These are phyloP conservation scores for Matsumyia berberina DNA, from an alignment of 2,888 invertebrate genomes.

Conservation along the genomic window DNA sequence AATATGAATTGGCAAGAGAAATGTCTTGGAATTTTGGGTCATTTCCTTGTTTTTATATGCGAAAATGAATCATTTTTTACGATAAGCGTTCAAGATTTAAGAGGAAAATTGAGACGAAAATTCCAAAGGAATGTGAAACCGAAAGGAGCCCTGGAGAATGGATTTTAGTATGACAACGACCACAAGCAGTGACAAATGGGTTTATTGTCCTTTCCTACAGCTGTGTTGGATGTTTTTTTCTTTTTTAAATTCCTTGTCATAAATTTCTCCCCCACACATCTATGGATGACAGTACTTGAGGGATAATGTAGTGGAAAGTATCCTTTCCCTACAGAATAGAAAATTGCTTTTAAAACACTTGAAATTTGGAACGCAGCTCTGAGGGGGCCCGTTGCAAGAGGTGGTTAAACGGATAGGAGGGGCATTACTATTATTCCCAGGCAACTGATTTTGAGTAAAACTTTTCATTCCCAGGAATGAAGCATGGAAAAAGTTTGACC, in stretches of 20 bases:
- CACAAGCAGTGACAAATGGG: constrained; percentile 10
- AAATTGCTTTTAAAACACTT: no score
- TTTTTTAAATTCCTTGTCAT: not conserved
- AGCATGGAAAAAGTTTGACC: no score
- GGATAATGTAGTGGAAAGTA: no score
- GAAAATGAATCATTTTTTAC: constrained; percentile 27
- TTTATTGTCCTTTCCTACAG: constrained; percentile 7
- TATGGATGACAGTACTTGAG: no score
- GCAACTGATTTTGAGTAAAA: no score
- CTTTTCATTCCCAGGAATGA: no score
- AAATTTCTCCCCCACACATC: not conserved
- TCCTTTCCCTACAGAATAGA: no score
- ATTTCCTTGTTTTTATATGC: constrained; percentile 27
- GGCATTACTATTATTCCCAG: no score
- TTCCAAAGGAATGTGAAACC: not conserved
- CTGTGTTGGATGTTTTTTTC: not conserved
- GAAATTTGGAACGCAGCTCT: no score
- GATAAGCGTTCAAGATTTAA: constrained; percentile 22
- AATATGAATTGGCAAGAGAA: not conserved
- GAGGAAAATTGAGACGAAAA: constrained; percentile 16
- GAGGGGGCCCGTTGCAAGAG: no score
- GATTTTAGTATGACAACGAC: not conserved
- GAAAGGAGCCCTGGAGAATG: not conserved
- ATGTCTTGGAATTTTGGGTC: constrained; percentile 18
- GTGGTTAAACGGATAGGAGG: no score